Base-by-base conservation (phyloP, 2,888 invertebrate genomes). In the Caenorhabditis plicata region DNA sequence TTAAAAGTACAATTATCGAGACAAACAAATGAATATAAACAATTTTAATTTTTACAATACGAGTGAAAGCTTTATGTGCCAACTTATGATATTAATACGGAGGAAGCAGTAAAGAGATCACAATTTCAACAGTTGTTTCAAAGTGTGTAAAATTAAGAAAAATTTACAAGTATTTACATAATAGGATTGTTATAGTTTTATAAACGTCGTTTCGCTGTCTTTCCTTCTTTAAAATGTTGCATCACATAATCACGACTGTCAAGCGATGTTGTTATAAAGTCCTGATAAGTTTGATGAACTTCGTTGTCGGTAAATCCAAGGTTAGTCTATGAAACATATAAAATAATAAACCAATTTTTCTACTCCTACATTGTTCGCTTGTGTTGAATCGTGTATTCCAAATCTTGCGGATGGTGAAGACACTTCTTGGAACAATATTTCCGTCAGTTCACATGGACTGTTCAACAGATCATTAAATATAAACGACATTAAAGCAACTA, bases 231-330 rank as follows among this genome's bases (percentile, higher is more conserved):
- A 27, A 57, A 57, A 9, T 57, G 58, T 20, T 35, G 40, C 8
- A 48, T 13, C 5, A 58, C 36, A 26, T 42, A 58, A 45, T 58
- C 58, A 1, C 53, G 58, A 41, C 52, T 53, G 32, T 58, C 35
- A n/a, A 53, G 52, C 15, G 58, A 53, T 3, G 48, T 49, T 4
- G 35, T 23, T 27, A 52, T 31, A 52, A 58, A 45, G 15, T 49
- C 58, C 3, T 36, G 7, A 36, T 44, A 58, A 26, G 38, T 43
- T 22, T 45, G 41, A 0, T 58, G 52, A 19, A 58, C 52, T 41
- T 58, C 58, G 7, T 44, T 27, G 9, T 33, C 49, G 4, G 47
- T 45, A 31, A 58, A 36, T 2, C 45, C 36, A 3, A 53, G 40
- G 32, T 4, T 11, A 49, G 11, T 56, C 49, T 13, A 44, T 19